Evolutionary conservation across 1,140 invertebrate genomes (phyloP), one percentile per base, ranked within the genome.

Genomic region (Trachymyrmex cornetzi): DNA sequence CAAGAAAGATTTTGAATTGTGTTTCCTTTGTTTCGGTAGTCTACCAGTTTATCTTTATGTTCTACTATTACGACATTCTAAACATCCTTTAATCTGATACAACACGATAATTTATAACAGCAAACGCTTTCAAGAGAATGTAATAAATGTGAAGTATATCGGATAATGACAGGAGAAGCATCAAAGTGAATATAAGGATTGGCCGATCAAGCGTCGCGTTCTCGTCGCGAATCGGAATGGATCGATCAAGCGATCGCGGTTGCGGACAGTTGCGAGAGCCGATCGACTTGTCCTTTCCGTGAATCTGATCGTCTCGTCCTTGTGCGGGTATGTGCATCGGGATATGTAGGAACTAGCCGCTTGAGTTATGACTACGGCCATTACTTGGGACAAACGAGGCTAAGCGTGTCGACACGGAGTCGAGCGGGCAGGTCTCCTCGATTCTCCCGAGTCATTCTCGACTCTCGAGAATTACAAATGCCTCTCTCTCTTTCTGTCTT

Each of bases 321-420:
- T 64, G 75, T 24, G 11, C 85, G 74, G 61, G 80, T 82, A 85
- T 71, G 66, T 27, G 77, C 48, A 14, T 66, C 55, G 59, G 19
- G 69, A 67, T 85, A 66, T 1, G 38, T 24, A 64, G 57, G 61
- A 84, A 57, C 67, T 59, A 87, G 80, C 24, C 44, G 77, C 67
- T 61, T 93, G 93, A 93, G 86, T 94, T 93, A 93, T 93, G 92
- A 93, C 90, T 88, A 87, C 86, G 86, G 89, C 88, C 91, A 92
- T 93, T 93, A 90, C 92, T 91, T 88, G 88, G 90, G 91, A 94
- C 91, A 93, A 94, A 94, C 93, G 93, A 94, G 93, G 91, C 92
- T 94, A 93, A 93, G 91, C 92, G 89, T 93, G 93, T 94, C 93
- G 93, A 94, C 91, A 92, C 88, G 85, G 53, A 84, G 80, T 63